phyloP scores from a whole-genome alignment of 1,140 invertebrate genomes.

The Ostrea edulis region DNA sequence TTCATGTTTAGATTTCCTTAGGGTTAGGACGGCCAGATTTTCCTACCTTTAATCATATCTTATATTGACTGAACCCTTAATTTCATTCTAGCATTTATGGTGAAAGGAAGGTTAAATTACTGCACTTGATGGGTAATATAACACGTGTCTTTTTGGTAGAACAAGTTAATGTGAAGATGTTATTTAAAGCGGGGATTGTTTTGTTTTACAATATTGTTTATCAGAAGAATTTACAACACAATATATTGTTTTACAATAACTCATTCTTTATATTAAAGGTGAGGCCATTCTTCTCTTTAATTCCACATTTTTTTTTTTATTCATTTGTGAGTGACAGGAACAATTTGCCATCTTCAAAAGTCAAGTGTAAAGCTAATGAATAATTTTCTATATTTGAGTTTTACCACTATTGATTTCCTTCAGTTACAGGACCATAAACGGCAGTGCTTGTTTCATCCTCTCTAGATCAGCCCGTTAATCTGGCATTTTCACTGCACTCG shows the following conservation, averaged over 20 bases:
- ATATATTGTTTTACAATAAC: too few species aligned
- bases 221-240: not conserved
- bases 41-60: not conserved
- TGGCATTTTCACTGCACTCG: not conserved
- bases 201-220: not conserved
- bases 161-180: not conserved
- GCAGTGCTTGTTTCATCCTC: not conserved
- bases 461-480: not conserved
- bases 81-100: not conserved
- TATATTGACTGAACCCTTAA: not conserved
- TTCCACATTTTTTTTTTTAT: not conserved
- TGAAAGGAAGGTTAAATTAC: not conserved
- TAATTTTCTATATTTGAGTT: not conserved
- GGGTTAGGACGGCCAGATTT: not conserved
- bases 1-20: not conserved
- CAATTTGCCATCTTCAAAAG: not conserved
- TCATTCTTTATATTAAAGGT: not conserved
- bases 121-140: not conserved
- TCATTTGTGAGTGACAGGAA: not conserved
- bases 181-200: not conserved
- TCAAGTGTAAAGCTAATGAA: not conserved
- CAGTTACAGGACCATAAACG: not conserved
- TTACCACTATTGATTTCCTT: not conserved
- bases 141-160: not conserved
- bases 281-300: not conserved